A percentile compares a stretch with the other conserved stretches of the same genome.
Evolutionary conservation across 2,113 vertebrate species (phyloP).

Genomic region (Gila orcuttii): DNA sequence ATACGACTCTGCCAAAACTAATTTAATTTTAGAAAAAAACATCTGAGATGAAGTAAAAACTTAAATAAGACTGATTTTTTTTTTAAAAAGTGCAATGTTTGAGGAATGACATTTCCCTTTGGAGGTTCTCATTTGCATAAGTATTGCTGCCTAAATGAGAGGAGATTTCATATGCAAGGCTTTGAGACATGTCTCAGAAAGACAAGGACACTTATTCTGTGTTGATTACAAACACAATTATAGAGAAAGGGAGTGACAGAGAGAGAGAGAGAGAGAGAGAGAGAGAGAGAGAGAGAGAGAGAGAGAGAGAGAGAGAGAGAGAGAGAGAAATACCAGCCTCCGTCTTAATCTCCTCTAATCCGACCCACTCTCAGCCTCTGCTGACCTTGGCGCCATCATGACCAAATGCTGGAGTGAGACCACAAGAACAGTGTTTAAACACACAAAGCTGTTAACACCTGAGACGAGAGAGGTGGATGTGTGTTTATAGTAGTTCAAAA

Average conservation of each 20-base stretch:
- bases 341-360: constrained; percentile 27
- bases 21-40: neutral
- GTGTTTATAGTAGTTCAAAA: neutral
- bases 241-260: neutral
- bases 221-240: constrained; percentile 11
- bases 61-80: neutral
- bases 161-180: neutral
- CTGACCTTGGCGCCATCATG: constrained; percentile 14
- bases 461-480: neutral
- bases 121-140: neutral
- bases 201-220: constrained; percentile 9
- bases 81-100: neutral
- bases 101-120: neutral
- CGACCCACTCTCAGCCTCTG: neutral
- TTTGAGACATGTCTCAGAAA: neutral
- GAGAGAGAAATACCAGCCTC: neutral
- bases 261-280: neutral
- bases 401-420: constrained; percentile 21
- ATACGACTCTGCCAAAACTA: neutral
- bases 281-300: too few relatives aligned
- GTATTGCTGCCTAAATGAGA: neutral
- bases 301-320: neutral
- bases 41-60: neutral
- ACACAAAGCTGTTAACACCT: neutral
- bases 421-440: constrained; percentile 14